Evolutionary conservation across 1,140 invertebrate species (phyloP).

Genomic region (Pseudomyrmex pallidus): DNA sequence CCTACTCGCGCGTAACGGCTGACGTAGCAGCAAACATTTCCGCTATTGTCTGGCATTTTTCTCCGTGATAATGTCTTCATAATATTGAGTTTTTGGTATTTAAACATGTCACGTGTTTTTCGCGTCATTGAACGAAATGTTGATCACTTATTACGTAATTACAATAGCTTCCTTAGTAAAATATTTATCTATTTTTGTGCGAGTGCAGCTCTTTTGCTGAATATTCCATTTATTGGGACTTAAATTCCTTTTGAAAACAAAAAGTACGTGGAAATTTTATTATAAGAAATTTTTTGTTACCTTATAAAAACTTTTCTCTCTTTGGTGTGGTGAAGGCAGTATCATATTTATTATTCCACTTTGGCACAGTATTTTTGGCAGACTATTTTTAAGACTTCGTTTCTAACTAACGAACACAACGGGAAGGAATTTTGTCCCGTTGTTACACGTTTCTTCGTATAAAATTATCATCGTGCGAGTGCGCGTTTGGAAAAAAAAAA

Average conservation of each 20-base stretch:
- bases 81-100: constrained; percentile 1
- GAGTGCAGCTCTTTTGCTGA: neutral
- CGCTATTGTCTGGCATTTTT: constrained; percentile 22
- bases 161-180: neutral
- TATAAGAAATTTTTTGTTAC: neutral
- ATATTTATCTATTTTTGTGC: neutral
- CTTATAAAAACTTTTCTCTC: neutral
- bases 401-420: neutral
- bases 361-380: no score
- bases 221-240: neutral
- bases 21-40: constrained; percentile 39
- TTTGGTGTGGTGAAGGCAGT: neutral
- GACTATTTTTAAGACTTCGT: constrained; percentile 10
- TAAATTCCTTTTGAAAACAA: neutral
- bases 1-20: neutral
- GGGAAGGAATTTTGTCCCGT: constrained; percentile 29
- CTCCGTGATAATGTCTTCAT: constrained; percentile 18
- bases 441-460: neutral
- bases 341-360: constrained; percentile 1
- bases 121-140: constrained; percentile 10
- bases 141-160: neutral
- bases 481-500: constrained; percentile 25
- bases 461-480: constrained; percentile 43
- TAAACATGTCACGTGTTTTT: neutral
- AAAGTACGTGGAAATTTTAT: neutral